Percentiles rank a stretch among this genome's conserved stretches.
These are phyloP conservation scores for Achroia grisella DNA, from an alignment of 1,140 invertebrate species.

Conservation along the genomic window DNA sequence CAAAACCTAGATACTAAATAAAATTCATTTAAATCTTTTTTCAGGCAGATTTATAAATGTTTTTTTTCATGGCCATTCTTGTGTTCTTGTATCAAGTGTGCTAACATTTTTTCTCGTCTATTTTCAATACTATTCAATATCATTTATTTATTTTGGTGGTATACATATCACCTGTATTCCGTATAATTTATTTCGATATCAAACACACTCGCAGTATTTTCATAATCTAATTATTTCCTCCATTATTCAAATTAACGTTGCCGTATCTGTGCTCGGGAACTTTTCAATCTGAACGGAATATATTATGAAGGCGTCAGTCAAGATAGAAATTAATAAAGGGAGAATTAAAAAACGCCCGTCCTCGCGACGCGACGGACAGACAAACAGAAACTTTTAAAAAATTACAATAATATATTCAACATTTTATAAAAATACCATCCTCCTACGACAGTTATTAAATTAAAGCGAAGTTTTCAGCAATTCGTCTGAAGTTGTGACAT, in stretches of 20 bases:
- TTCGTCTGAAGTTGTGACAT: conserved; percentile 8
- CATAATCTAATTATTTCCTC: neutral
- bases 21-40: too few species aligned
- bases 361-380: conserved; percentile 11
- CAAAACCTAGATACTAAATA: too few species aligned
- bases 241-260: conserved; percentile 36
- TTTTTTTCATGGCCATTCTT: too few species aligned
- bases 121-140: too few species aligned
- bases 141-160: too few species aligned
- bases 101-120: too few species aligned
- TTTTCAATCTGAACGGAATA: conserved; percentile 50
- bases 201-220: too few species aligned
- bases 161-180: too few species aligned
- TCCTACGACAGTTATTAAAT: conserved; percentile 30
- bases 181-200: neutral
- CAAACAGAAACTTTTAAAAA: conserved; percentile 52
- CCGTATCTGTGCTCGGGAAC: conserved; percentile 26
- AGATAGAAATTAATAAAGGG: conserved; percentile 45
- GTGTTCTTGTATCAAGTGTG: too few species aligned
- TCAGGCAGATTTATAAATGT: too few species aligned
- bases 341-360: conserved; percentile 28
- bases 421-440: conserved; percentile 34
- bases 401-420: conserved; percentile 51
- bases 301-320: conserved; percentile 39
- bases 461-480: conserved; percentile 10